Evolutionary conservation across 1,140 invertebrate genomes (phyloP).

Genomic region (Drosophila fuyamai): DNA sequence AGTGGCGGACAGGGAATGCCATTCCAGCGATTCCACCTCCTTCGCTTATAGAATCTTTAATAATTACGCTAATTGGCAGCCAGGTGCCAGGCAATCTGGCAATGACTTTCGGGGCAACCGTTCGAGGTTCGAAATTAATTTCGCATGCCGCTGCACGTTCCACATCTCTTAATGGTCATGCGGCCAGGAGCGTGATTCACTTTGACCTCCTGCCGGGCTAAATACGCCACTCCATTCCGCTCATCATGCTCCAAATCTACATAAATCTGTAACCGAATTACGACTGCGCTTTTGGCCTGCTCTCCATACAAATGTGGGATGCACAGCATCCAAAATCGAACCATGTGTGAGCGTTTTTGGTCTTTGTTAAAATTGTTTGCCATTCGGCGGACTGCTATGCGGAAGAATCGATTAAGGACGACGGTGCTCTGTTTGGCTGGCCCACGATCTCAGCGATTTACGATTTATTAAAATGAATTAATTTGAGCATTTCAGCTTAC

Average conservation of each 20-base stretch:
- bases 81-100: constrained; percentile 56
- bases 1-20: constrained; percentile 56
- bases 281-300: constrained; percentile 10
- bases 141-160: constrained; percentile 75
- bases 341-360: constrained; percentile 55
- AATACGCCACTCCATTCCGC: constrained; percentile 31
- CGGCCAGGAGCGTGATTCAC: constrained; percentile 73
- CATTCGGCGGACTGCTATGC: constrained; percentile 52
- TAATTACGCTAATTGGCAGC: constrained; percentile 83
- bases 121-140: constrained; percentile 61
- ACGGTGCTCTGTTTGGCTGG: constrained; percentile 20
- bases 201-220: constrained; percentile 66
- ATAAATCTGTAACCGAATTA: constrained; percentile 79
- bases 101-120: constrained; percentile 42
- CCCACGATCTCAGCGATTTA: constrained; percentile 53
- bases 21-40: constrained; percentile 17
- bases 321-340: constrained; percentile 3
- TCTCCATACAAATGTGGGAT: constrained; percentile 50
- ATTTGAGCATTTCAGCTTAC: constrained; percentile 67
- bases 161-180: constrained; percentile 76
- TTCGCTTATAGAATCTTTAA: constrained; percentile 67
- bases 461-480: constrained; percentile 83
- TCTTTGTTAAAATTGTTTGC: constrained; percentile 60
- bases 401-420: constrained; percentile 58
- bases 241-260: constrained; percentile 79